Evolutionary conservation across 2,113 vertebrate species (phyloP), one percentile per base, ranked within the genome.

Genomic region (Cynocephalus volans): DNA sequence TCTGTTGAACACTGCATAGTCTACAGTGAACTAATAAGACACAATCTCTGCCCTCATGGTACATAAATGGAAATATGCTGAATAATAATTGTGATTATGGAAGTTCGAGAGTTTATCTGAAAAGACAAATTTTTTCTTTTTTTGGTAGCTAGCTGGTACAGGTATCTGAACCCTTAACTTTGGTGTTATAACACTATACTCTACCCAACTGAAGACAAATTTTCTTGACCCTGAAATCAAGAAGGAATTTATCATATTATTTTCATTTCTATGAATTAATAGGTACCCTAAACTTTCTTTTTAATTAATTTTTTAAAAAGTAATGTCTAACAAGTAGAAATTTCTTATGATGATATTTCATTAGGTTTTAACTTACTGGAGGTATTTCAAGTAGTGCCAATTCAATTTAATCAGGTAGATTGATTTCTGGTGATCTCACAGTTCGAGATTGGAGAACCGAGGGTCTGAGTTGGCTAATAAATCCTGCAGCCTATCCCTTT

Each of bases 351-450:
- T 88, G 33, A 50, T 8, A 81, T 88, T 88, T 82, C 58, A 60
- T 58, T 88, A 92, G 67, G 58, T 88, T 31, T 88, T 88, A 95
- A 36, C 12, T 88, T 24, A 60, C 9, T 52, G 81, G 41, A 62
- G 54, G 14, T 76, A 56, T 89, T 85, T 36, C 84, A 33, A 96
- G 95, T 11, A 50, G 17, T 82, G 17, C 8, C 83, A 79, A 75
- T 70, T 95, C 87, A 69, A 95, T 67, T 86, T 95, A 85, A 75
- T 56, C 10, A 80, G n/a, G 67, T 88, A 64, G 54, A 69, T 9
- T 77, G 19, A 65, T 93, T 93, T 84, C 70, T 52, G 56, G 56
- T 95, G 33, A 93, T 73, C 4, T 88, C 18, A 64, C 23, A 64
- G 69, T 87, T 95, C 21, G 65, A 83, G 21, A 64, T 88, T 77